phyloP scores from a whole-genome alignment of 2,888 invertebrate genomes.

The Pegoplata infirma region DNA sequence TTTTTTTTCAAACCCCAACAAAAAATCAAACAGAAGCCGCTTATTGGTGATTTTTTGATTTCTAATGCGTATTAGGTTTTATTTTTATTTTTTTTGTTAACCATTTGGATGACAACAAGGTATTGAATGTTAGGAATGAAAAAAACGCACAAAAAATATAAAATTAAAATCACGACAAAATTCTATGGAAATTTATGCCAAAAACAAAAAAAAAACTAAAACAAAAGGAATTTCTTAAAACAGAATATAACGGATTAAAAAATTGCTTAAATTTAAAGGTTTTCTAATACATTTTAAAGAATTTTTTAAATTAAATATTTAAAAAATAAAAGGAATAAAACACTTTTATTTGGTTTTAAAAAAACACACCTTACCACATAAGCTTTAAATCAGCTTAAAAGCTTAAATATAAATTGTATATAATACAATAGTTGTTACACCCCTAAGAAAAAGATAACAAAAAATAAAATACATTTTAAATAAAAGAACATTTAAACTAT shows the following conservation, averaged over 20 bases:
- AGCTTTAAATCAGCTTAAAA: conserved; percentile 76
- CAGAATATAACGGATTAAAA: conserved; percentile 42
- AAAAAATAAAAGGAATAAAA: neutral
- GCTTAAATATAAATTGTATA: conserved; percentile 69
- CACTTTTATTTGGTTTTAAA: neutral
- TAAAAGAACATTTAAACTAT: conserved; percentile 29
- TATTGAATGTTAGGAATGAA: too few species aligned
- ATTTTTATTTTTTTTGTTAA: neutral
- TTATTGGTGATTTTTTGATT: conserved; percentile 52
- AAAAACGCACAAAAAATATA: neutral
- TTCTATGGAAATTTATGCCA: conserved; percentile 74
- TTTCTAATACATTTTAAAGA: conserved; percentile 9
- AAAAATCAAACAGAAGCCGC: conserved; percentile 64
- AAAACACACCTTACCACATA: conserved; percentile 64
- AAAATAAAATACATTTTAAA: neutral
- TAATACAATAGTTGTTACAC: conserved; percentile 58
- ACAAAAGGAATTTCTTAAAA: conserved; percentile 36
- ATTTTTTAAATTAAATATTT: conserved; percentile 1
- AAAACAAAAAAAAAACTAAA: conserved; percentile 62
- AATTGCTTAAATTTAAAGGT: neutral
- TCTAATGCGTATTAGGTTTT: conserved; percentile 53
- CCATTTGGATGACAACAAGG: conserved; percentile 35
- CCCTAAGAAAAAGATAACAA: conserved; percentile 36
- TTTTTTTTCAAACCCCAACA: neutral
- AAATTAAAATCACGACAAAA: conserved; percentile 61